Evolutionary conservation across 2,113 vertebrate genomes (phyloP).

Genomic region (Rhinolophus sinicus): DNA sequence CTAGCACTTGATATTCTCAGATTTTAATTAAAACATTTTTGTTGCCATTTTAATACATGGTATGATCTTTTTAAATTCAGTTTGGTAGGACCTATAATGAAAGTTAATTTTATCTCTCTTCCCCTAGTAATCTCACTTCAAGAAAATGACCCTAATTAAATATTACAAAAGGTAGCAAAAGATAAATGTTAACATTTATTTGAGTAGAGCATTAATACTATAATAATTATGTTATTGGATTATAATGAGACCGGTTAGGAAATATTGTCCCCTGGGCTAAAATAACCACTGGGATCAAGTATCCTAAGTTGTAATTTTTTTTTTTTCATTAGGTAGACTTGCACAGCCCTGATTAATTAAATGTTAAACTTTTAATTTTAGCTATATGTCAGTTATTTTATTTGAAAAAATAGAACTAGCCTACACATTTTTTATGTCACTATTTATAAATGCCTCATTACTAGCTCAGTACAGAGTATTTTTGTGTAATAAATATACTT

Average conservation of each 20-base stretch:
- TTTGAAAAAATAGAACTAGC: background rate
- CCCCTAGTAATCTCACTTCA: constrained; percentile 15
- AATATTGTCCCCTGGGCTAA: background rate
- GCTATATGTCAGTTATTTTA: background rate
- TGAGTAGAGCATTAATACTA: background rate
- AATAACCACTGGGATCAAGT: background rate
- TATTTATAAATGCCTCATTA: background rate
- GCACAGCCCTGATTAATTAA: background rate
- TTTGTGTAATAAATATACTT: background rate
- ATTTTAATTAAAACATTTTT: background rate
- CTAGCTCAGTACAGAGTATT: background rate
- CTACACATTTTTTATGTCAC: background rate
- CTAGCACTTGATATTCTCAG: background rate
- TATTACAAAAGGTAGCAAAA: background rate
- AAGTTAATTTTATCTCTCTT: background rate
- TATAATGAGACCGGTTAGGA: background rate
- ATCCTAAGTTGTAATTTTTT: background rate
- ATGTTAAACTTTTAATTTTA: background rate
- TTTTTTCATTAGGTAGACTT: background rate
- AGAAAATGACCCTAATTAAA: constrained; percentile 4
- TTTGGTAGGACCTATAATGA: background rate
- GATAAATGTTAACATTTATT: constrained; percentile 23
- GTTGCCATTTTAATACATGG: background rate
- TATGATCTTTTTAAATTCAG: background rate
- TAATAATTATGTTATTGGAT: background rate